Conservation (phyloP, 2,888 invertebrate genomes). For the Hybos culiciformis region DNA sequence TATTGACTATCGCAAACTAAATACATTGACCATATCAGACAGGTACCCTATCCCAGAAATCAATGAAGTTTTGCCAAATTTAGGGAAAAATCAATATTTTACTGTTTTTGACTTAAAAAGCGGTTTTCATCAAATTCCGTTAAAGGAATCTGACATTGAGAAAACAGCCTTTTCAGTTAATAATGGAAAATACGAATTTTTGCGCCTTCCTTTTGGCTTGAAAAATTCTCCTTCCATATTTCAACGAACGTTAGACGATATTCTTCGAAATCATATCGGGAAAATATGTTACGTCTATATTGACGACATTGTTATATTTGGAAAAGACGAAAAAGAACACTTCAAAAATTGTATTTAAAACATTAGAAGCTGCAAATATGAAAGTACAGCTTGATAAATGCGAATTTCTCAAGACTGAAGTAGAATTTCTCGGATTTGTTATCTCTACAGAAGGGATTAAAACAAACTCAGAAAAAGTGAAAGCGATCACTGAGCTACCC, state of each 20-base stretch:
- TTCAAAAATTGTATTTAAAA: constrained; percentile 6
- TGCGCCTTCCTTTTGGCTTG: neutral
- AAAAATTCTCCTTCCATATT: constrained; percentile 6
- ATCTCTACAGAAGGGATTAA: neutral
- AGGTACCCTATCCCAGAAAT: constrained; percentile 6
- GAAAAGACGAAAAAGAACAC: constrained; percentile 2
- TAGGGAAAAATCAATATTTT: constrained; percentile 6
- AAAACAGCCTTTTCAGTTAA: no score
- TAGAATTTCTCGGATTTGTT: neutral
- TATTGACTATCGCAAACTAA: constrained; percentile 8
- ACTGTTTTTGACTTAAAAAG: constrained; percentile 7
- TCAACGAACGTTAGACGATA: constrained; percentile 7
- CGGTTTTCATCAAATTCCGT: constrained; percentile 8
- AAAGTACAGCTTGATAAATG: constrained; percentile 6
- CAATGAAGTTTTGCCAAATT: constrained; percentile 4
- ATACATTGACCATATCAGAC: constrained; percentile 6
- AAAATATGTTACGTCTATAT: constrained; percentile 5
- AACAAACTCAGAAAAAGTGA: constrained; percentile 18
- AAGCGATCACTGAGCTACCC: constrained; percentile 14
- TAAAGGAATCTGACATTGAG: no score
- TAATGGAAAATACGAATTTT: neutral
- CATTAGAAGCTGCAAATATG: constrained; percentile 8
- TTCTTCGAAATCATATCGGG: constrained; percentile 5
- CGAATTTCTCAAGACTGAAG: neutral
- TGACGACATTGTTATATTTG: constrained; percentile 8